Evolutionary conservation across 2,888 invertebrate genomes (phyloP).

Genomic region (Acanthoscelides obtectus): DNA sequence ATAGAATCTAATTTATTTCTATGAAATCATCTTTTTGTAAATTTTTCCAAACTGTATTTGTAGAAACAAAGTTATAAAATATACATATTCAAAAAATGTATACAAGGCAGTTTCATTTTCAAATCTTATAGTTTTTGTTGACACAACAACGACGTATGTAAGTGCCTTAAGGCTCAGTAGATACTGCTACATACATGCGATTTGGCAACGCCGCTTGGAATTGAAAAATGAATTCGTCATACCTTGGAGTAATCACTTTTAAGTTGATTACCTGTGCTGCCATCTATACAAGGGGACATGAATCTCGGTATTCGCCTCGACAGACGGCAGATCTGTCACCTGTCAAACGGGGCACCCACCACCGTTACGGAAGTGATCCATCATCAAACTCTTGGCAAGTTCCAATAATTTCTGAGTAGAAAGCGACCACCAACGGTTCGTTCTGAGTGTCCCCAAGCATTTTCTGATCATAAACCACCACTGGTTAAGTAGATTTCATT

Average conservation of each 20-base stretch:
- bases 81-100: neutral
- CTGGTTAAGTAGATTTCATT: neutral
- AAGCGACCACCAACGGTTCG: slow-evolving; percentile 2
- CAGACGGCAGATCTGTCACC: neutral
- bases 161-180: no score
- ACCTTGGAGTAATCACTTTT: no score
- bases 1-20: neutral
- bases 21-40: neutral
- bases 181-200: no score
- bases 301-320: neutral
- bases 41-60: neutral
- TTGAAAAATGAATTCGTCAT: no score
- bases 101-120: neutral
- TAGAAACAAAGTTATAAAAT: neutral
- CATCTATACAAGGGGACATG: no score
- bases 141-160: no score
- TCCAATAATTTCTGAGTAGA: slow-evolving; percentile 23
- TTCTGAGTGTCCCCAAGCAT: slow-evolving; percentile 21
- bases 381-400: slow-evolving; percentile 40
- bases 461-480: slow-evolving; percentile 22
- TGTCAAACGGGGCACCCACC: slow-evolving; percentile 2
- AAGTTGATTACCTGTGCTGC: no score
- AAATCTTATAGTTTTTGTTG: no score
- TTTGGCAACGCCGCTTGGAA: no score
- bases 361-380: slow-evolving; percentile 47